Percentiles rank a stretch among this genome's conserved stretches.
phyloP scores from a whole-genome alignment of 1,140 invertebrate genomes.

The Psilanteris sp. region DNA sequence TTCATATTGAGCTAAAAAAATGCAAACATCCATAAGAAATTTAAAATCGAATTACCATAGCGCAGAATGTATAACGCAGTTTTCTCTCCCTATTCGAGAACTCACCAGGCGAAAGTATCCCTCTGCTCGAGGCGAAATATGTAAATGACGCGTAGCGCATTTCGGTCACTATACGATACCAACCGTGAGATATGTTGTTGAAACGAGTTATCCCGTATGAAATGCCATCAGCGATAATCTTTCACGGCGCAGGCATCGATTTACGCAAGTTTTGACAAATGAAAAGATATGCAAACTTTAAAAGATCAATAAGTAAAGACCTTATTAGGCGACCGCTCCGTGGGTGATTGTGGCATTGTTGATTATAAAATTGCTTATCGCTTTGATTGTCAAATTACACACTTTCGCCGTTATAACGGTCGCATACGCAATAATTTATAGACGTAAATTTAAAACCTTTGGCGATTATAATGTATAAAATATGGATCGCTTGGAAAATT shows the following conservation, averaged over 20 bases:
- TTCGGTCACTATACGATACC: constrained; percentile 58
- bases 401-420: constrained; percentile 35
- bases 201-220: constrained; percentile 40
- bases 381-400: constrained; percentile 41
- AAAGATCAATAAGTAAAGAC: constrained; percentile 46
- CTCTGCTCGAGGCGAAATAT: constrained; percentile 71
- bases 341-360: constrained; percentile 29
- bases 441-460: constrained; percentile 38
- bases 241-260: constrained; percentile 17
- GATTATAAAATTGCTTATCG: constrained; percentile 58
- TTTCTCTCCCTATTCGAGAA: constrained; percentile 48
- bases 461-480: constrained; percentile 32
- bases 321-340: constrained; percentile 23
- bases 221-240: constrained; percentile 54
- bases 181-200: constrained; percentile 27
- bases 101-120: constrained; percentile 66
- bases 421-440: constrained; percentile 43
- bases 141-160: constrained; percentile 74
- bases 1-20: too few species aligned
- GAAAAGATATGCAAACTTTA: constrained; percentile 36
- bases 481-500: too few species aligned
- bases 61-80: constrained; percentile 57
- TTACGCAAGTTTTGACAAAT: constrained; percentile 40
- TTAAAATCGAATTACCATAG: constrained; percentile 16
- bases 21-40: too few species aligned